A percentile compares a stretch with the other conserved stretches of the same genome.
Conservation (phyloP, 2,797 vertebrate species). For the Urosaurus nigricauda region DNA sequence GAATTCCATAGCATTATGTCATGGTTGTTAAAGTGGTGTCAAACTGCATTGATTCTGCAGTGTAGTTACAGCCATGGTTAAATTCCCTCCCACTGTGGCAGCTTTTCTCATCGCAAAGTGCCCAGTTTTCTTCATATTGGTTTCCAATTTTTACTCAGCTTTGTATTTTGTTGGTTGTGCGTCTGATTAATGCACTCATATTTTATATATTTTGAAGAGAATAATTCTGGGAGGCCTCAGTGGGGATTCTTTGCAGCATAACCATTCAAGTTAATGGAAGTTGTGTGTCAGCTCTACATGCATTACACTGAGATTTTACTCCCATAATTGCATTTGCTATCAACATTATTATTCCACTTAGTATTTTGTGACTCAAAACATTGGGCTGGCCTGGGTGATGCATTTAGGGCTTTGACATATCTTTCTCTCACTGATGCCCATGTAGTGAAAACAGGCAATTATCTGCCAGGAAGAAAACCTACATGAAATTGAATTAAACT, state of each 20-base stretch:
- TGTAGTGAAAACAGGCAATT: slow-evolving; percentile 37
- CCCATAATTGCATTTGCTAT: slow-evolving; percentile 39
- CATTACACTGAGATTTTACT: slow-evolving; percentile 20
- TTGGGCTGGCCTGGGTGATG: slow-evolving; percentile 14
- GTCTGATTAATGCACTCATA: slow-evolving; percentile 32
- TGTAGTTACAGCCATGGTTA: background rate
- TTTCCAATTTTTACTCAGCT: background rate
- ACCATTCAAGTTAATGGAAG: slow-evolving; percentile 35
- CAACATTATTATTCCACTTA: slow-evolving; percentile 38
- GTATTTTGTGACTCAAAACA: slow-evolving; percentile 33
- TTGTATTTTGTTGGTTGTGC: background rate
- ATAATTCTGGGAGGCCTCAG: background rate
- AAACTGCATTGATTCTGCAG: too few species aligned
- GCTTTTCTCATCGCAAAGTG: background rate
- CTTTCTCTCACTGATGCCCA: slow-evolving; percentile 22
- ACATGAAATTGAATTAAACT: slow-evolving; percentile 30
- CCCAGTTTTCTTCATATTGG: background rate
- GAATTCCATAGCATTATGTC: too few species aligned
- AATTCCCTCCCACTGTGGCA: background rate
- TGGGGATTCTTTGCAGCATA: slow-evolving; percentile 1
- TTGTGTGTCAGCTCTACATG: slow-evolving; percentile 13
- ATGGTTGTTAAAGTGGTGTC: too few species aligned
- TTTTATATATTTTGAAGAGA: slow-evolving; percentile 32
- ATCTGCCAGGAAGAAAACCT: slow-evolving; percentile 25
- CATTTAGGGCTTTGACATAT: slow-evolving; percentile 25